Percentiles rank a stretch among this genome's conserved stretches.
Evolutionary conservation across 2,797 vertebrate species (phyloP).

Genomic region (Cryptoprocta ferox): DNA sequence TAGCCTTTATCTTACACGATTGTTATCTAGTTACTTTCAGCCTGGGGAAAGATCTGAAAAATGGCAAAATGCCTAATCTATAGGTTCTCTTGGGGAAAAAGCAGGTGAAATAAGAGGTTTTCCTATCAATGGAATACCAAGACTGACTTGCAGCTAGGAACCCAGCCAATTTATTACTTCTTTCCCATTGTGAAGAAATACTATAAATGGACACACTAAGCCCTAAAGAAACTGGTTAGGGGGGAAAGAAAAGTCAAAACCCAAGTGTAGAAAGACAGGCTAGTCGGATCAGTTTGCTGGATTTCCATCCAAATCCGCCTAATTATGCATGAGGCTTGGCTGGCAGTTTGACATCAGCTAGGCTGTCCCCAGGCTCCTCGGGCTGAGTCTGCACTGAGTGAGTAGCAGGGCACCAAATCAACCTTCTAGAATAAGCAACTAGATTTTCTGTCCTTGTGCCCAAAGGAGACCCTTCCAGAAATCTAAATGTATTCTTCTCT

Average conservation of each 20-base stretch:
- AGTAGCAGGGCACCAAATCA: background rate
- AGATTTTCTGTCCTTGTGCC: background rate
- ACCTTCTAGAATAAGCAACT: background rate
- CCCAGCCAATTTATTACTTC: background rate
- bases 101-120: conserved; percentile 37
- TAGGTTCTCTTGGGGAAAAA: conserved; percentile 43
- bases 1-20: conserved; percentile 54
- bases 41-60: conserved; percentile 62
- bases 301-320: conserved; percentile 66
- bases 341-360: conserved; percentile 8
- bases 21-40: conserved; percentile 46
- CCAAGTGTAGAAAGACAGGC: background rate
- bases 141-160: conserved; percentile 54
- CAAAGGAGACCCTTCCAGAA: background rate
- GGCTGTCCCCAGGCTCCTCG: background rate
- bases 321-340: background rate
- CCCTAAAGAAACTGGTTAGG: conserved; percentile 32
- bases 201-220: background rate
- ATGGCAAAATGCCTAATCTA: conserved; percentile 40
- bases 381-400: background rate
- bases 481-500: background rate
- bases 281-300: background rate
- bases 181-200: conserved; percentile 59
- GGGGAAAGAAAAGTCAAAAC: background rate
- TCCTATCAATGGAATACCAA: conserved; percentile 53